Base-by-base conservation (phyloP, 2,888 invertebrate species). In the Synergus laeviventris region DNA sequence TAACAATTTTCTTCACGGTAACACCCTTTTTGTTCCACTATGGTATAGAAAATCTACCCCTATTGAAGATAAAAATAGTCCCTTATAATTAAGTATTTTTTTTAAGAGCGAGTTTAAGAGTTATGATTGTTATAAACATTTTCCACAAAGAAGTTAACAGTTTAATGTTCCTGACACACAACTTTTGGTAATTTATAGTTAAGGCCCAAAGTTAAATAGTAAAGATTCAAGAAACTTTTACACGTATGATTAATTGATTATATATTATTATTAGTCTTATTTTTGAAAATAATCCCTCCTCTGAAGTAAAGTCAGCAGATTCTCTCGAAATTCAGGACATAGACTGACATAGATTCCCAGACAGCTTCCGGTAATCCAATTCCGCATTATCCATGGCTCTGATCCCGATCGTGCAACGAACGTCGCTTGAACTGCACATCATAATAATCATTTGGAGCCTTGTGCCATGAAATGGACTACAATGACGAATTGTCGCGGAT, bases 331-430 rank as follows among this genome's bases (percentile, higher is more conserved):
- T 62, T 70, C 38, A 54, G 81, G 80, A 77, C 77, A 39, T 77
- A 73, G 79, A 82, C 84, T 85, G 80, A 77, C 77, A 39, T 77
- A 73, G 79, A 82, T 84, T 85, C 83, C 79, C 86, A 85, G 83
- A 81, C 79, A 81, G 81, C 74, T 82, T 79, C 70, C 77, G 81
- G 77, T 87, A 87, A 87, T 87, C 86, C 85, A 87, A 88, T 88
- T 87, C 66, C 81, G 83, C 87, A 88, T 89, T 85, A 87, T 87
- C 79, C 82, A 84, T 80, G 81, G 79, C 75, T 76, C 80, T 79
- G 78, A 81, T 83, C 77, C 75, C 73, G 76, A 79, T 77, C 78
- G 78, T 76, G 74, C 61, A 80, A 78, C 79, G 76, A 78, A 79
- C 83, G 77, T 81, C 78, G 81, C 81, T 80, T 75, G 84, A 77